Percentiles rank a stretch among this genome's conserved stretches.
Evolutionary conservation across 2,888 invertebrate genomes (phyloP).

Genomic region (Perithous albicinctus): DNA sequence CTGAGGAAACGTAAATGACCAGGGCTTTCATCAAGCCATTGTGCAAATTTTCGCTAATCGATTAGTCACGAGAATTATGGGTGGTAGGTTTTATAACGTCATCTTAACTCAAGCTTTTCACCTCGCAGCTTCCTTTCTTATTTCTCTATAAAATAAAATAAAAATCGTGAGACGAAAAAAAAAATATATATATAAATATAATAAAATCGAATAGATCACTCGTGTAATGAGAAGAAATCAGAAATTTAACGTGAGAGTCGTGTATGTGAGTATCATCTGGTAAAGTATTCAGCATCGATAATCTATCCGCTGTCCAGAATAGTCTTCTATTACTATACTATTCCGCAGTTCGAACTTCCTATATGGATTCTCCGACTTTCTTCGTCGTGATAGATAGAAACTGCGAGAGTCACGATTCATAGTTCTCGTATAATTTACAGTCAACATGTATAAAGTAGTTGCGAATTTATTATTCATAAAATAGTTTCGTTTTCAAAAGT

Average conservation of each 20-base stretch:
- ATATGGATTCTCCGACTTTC: constrained; percentile 53
- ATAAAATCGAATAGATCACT: constrained; percentile 17
- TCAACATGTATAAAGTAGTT: background rate
- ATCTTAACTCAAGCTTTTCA: too few relatives aligned
- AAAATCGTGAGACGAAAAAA: background rate
- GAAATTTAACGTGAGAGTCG: constrained; percentile 25
- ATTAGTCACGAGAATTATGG: too few relatives aligned
- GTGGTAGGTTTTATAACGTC: too few relatives aligned
- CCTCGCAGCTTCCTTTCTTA: too few relatives aligned
- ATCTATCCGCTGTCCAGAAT: constrained; percentile 2
- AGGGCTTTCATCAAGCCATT: too few relatives aligned
- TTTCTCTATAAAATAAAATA: too few relatives aligned
- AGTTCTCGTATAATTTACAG: constrained; percentile 44
- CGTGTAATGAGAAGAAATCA: constrained; percentile 39
- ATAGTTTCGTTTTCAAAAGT: constrained; percentile 25
- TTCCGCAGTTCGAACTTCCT: constrained; percentile 43
- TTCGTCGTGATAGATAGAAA: constrained; percentile 56
- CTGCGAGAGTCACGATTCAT: constrained; percentile 44
- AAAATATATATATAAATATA: too few relatives aligned
- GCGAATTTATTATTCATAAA: constrained; percentile 13
- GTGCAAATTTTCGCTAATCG: too few relatives aligned
- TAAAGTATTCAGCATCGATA: background rate
- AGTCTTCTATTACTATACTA: background rate
- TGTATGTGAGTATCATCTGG: constrained; percentile 17
- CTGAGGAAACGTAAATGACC: too few relatives aligned